Conservation (phyloP, 2,888 invertebrate species). For the Busseola fusca region DNA sequence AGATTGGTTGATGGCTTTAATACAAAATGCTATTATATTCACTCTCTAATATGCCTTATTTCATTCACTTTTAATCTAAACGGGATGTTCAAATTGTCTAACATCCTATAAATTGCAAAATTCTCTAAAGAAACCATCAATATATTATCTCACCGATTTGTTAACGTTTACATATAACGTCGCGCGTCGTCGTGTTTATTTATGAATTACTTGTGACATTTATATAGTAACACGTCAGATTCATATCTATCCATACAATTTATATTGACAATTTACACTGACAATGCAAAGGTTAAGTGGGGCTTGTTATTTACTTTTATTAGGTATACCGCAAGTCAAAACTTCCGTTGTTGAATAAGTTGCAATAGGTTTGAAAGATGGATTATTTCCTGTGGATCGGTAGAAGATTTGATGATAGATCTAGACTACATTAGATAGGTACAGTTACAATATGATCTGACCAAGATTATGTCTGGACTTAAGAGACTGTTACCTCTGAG, state of each 20-base stretch:
- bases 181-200: conserved; percentile 19
- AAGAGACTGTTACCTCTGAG: no score
- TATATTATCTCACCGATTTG: conserved; percentile 49
- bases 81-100: conserved; percentile 5
- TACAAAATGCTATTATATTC: background rate
- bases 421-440: background rate
- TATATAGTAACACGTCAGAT: conserved; percentile 45
- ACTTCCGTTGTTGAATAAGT: conserved; percentile 49
- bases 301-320: conserved; percentile 27
- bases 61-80: background rate
- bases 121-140: conserved; percentile 16
- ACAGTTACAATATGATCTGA: background rate
- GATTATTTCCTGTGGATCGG: conserved; percentile 30
- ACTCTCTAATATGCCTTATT: background rate
- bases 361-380: conserved; percentile 30
- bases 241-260: conserved; percentile 40
- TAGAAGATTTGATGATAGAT: conserved; percentile 19
- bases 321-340: conserved; percentile 32
- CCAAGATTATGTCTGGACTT: no score
- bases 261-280: conserved; percentile 33
- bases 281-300: conserved; percentile 37
- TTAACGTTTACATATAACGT: conserved; percentile 18
- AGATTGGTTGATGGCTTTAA: no score
- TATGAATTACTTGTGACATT: conserved; percentile 47
- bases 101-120: conserved; percentile 15